Conservation (phyloP, 1,140 invertebrate species). For the Listronotus bonariensis region DNA sequence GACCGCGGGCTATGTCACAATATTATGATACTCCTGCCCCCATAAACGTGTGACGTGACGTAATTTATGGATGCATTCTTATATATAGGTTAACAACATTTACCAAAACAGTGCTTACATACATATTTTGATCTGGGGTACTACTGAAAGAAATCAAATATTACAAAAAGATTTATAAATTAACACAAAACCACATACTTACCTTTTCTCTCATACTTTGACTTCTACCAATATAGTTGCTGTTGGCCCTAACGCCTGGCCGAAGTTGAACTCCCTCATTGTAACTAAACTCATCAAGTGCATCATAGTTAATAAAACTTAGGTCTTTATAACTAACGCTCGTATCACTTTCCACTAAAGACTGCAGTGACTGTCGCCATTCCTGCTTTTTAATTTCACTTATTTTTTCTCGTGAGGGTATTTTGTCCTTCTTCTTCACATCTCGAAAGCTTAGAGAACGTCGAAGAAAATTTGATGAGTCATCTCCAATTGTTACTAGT, state of each 20-base stretch:
- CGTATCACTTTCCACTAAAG: conserved; percentile 51
- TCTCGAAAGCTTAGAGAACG: conserved; percentile 51
- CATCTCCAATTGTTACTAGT: conserved; percentile 42
- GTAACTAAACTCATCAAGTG: conserved; percentile 46
- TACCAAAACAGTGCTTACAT: no score
- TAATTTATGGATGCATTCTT: no score
- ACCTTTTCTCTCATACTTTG: conserved; percentile 51
- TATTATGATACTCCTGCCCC: no score
- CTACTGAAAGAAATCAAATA: no score
- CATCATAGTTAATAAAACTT: conserved; percentile 54
- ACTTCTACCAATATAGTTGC: conserved; percentile 41
- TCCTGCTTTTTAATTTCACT: conserved; percentile 46
- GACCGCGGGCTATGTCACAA: no score
- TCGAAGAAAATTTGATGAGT: conserved; percentile 45
- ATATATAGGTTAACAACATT: no score
- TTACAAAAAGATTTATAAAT: no score
- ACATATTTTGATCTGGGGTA: no score
- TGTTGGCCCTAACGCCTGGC: conserved; percentile 18
- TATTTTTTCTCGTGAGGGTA: conserved; percentile 41
- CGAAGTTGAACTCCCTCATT: conserved; percentile 28
- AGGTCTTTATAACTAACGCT: conserved; percentile 54
- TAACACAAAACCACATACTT: conserved; percentile 28
- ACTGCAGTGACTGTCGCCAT: conserved; percentile 52
- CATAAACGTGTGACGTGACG: no score
- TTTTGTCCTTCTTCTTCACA: conserved; percentile 42